These are phyloP conservation scores for Dunckerocampus dactyliophorus DNA, from an alignment of 2,113 vertebrate species.

Conservation along the genomic window DNA sequence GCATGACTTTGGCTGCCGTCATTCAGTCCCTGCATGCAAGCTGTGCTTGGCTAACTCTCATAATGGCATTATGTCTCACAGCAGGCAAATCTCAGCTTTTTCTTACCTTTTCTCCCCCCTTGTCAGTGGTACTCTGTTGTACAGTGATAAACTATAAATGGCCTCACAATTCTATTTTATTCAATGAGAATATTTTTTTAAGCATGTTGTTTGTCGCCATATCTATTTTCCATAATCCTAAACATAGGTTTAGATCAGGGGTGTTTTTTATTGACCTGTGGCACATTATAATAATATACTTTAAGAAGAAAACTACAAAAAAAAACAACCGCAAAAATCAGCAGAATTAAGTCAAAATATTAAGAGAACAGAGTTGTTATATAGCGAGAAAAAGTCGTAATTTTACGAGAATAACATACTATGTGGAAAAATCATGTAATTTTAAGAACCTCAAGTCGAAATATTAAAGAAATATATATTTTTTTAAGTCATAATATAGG, in stretches of 20 bases:
- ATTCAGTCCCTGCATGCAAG: slow-evolving; percentile 60
- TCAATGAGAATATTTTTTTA: slow-evolving; percentile 11
- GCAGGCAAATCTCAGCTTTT: slow-evolving; percentile 45
- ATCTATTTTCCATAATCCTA: neutral
- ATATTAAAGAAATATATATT: too few relatives aligned
- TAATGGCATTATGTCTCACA: slow-evolving; percentile 48
- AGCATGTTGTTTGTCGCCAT: slow-evolving; percentile 7
- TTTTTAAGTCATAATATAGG: too few relatives aligned
- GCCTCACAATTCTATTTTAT: slow-evolving; percentile 27
- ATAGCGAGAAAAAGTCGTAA: too few relatives aligned
- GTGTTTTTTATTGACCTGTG: too few relatives aligned
- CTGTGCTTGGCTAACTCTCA: slow-evolving; percentile 53
- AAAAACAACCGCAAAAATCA: too few relatives aligned
- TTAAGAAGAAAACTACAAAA: too few relatives aligned
- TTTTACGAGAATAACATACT: too few relatives aligned
- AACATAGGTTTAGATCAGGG: neutral
- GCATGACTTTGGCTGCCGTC: slow-evolving; percentile 55
- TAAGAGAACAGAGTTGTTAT: too few relatives aligned
- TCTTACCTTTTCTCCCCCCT: neutral
- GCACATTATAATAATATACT: too few relatives aligned
- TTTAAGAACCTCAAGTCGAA: too few relatives aligned
- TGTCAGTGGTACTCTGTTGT: slow-evolving; percentile 16
- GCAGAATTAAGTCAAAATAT: too few relatives aligned
- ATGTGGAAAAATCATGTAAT: too few relatives aligned
- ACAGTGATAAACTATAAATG: slow-evolving; percentile 6